Conservation (phyloP, 1,140 invertebrate genomes). For the Musca vetustissima region DNA sequence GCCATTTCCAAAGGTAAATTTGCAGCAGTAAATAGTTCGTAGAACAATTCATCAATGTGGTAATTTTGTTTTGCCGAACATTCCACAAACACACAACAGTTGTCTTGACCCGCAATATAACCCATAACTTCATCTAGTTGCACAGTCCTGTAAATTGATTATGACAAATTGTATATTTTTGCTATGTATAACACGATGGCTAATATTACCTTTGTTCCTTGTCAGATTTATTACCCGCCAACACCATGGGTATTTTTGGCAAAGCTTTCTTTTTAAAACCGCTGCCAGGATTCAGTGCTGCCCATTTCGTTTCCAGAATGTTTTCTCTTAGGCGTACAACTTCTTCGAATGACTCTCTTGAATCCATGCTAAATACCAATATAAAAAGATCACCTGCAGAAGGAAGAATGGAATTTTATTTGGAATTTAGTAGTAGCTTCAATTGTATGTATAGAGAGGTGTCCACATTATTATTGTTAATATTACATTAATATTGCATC, state of each 20-base stretch:
- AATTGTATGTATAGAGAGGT: too few relatives aligned
- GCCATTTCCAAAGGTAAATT: constrained; percentile 84
- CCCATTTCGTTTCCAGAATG: constrained; percentile 77
- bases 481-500: too few relatives aligned
- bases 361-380: constrained; percentile 82
- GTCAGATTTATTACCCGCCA: constrained; percentile 83
- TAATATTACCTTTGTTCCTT: constrained; percentile 66
- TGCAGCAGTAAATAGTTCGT: constrained; percentile 76
- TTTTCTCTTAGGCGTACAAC: constrained; percentile 78
- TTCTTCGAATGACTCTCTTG: constrained; percentile 82
- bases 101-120: constrained; percentile 70
- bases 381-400: constrained; percentile 80
- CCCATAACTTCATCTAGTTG: constrained; percentile 69
- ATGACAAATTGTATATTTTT: background rate
- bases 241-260: constrained; percentile 75
- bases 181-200: background rate
- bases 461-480: too few relatives aligned
- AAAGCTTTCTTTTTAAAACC: constrained; percentile 64
- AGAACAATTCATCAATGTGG: constrained; percentile 79
- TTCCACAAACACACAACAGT: constrained; percentile 76
- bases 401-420: constrained; percentile 3
- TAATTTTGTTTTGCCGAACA: constrained; percentile 78
- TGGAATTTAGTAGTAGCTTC: too few relatives aligned
- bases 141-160: constrained; percentile 61
- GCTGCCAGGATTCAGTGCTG: constrained; percentile 62